A percentile compares a stretch with the other conserved stretches of the same genome.
Conservation (phyloP, 2,113 vertebrate genomes). For the Cygnus atratus region DNA sequence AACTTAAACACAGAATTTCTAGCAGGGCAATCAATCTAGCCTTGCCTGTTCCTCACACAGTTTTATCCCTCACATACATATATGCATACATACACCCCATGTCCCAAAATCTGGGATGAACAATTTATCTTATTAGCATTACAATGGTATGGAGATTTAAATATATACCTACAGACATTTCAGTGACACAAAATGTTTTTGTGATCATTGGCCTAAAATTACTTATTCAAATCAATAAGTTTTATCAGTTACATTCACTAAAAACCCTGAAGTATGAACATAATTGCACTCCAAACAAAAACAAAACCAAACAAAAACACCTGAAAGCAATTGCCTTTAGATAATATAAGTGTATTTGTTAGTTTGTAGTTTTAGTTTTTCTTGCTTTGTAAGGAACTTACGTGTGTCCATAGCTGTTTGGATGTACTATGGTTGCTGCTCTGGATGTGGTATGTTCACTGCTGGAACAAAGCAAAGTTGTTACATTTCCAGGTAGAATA, state of each 20-base stretch:
- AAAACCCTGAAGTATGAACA: neutral
- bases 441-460: rapidly evolving
- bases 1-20: neutral
- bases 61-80: neutral
- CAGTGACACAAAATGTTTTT: neutral
- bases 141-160: neutral
- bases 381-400: neutral
- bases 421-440: neutral
- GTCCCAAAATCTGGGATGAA: neutral
- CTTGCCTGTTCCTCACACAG: neutral
- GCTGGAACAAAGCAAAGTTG: neutral
- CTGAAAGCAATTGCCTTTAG: neutral
- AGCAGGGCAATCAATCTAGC: neutral
- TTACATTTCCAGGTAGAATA: neutral
- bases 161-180: neutral
- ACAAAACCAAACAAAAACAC: rapidly evolving
- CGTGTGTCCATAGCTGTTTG: neutral
- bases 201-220: neutral
- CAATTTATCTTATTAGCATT: neutral
- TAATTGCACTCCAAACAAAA: neutral
- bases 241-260: neutral
- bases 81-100: neutral
- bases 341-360: neutral
- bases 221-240: neutral
- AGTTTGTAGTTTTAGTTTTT: neutral